Percentiles rank a stretch among this genome's conserved stretches.
Evolutionary conservation across 2,113 vertebrate genomes (phyloP).

Genomic region (Microtus pennsylvanicus): DNA sequence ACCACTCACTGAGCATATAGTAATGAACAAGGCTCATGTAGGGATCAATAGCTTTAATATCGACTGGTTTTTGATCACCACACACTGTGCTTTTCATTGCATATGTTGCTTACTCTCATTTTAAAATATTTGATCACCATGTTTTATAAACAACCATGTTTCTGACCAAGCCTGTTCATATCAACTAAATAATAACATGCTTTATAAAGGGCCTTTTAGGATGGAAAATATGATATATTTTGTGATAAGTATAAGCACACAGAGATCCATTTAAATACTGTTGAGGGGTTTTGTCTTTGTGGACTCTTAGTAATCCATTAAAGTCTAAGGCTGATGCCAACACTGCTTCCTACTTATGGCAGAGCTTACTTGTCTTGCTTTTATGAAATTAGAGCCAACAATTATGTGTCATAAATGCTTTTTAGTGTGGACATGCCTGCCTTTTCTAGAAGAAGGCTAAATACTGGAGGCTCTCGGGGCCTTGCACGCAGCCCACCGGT

Average conservation of each 20-base stretch:
- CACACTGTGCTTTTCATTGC: too few relatives aligned
- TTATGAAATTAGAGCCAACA: slow-evolving; percentile 44
- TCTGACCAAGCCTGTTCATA: too few relatives aligned
- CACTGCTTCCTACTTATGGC: slow-evolving; percentile 28
- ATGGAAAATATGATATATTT: background rate
- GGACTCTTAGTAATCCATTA: slow-evolving; percentile 25
- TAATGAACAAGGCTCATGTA: too few relatives aligned
- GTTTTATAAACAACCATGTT: too few relatives aligned
- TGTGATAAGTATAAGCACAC: slow-evolving; percentile 1
- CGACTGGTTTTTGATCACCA: too few relatives aligned
- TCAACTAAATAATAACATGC: too few relatives aligned
- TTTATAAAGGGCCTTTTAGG: too few relatives aligned
- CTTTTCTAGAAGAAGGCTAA: slow-evolving; percentile 23
- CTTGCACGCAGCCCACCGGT: background rate
- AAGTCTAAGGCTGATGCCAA: slow-evolving; percentile 18
- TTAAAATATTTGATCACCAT: too few relatives aligned
- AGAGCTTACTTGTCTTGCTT: slow-evolving; percentile 35
- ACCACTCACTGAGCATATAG: too few relatives aligned
- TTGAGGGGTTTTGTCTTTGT: background rate
- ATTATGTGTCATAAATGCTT: slow-evolving; percentile 27
- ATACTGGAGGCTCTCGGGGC: background rate
- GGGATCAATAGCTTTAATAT: too few relatives aligned
- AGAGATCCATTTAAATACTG: slow-evolving; percentile 19
- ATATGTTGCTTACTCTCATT: too few relatives aligned
- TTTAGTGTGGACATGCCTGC: slow-evolving; percentile 2